Conservation (phyloP, 2,113 vertebrate species). For the Nothobranchius kuhntae region DNA sequence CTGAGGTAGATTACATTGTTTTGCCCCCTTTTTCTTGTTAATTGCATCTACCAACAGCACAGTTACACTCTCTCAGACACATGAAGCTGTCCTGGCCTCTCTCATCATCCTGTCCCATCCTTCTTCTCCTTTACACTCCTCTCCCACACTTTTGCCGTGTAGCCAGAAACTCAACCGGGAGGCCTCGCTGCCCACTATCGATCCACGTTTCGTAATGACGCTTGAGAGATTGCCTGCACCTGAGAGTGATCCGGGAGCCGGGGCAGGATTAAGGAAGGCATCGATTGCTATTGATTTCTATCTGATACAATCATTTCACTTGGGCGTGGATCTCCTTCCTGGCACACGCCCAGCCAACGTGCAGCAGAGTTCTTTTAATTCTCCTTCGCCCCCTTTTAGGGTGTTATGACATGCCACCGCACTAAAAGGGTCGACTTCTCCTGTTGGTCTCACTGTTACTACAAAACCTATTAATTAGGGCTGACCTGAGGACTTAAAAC, state of each 20-base stretch:
- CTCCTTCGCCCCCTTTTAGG: constrained; percentile 46
- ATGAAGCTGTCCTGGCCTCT: constrained; percentile 44
- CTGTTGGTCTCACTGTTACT: constrained; percentile 71
- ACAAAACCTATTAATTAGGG: constrained; percentile 79
- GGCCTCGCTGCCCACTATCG: constrained; percentile 66
- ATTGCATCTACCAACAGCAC: constrained; percentile 63
- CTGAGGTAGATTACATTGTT: constrained; percentile 48
- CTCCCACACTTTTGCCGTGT: constrained; percentile 61
- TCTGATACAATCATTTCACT: constrained; percentile 86
- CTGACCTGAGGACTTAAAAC: constrained; percentile 48
- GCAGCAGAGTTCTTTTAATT: constrained; percentile 75
- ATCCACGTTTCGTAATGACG: constrained; percentile 76
- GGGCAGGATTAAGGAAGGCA: constrained; percentile 79
- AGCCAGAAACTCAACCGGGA: constrained; percentile 62
- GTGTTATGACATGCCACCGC: constrained; percentile 56
- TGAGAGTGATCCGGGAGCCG: constrained; percentile 75
- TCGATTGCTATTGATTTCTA: constrained; percentile 84
- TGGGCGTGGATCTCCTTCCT: constrained; percentile 78
- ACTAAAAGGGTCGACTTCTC: constrained; percentile 75
- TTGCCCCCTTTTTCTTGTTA: constrained; percentile 55
- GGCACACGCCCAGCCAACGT: constrained; percentile 69
- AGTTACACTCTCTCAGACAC: constrained; percentile 56
- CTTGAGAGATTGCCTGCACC: constrained; percentile 79
- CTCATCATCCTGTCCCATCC: constrained; percentile 43
- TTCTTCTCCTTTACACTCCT: constrained; percentile 39